Evolutionary conservation across 2,797 vertebrate species (phyloP), one percentile per base, ranked within the genome.

Genomic region (Takifugu rubripes): DNA sequence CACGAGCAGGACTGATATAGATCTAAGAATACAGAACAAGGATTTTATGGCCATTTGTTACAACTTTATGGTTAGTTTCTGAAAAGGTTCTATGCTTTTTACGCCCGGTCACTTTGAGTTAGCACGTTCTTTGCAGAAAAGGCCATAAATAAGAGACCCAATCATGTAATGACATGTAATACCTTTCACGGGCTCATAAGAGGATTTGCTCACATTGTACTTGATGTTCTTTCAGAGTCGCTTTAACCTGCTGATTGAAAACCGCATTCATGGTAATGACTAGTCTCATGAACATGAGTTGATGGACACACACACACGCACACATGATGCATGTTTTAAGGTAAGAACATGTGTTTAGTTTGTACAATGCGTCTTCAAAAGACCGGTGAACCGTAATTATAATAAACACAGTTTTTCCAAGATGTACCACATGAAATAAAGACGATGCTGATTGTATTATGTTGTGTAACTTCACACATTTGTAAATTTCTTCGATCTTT

Each of bases 11-110:
- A 40, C 36, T 14, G 36, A 40, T 14, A 14, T 14, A 40, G 36
- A 14, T 40, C 36, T 12, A 14, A 61, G 56, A 70, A 44, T 66
- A 58, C 58, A 65, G 75, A 27, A 54, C 49, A 72, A 51, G 52
- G 36, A 49, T 61, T 69, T 75, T 68, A 71, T 82, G 66, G 43
- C 56, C 42, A 50, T 61, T 46, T 40, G 36, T 14, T 14, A 12
- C 14, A 10, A 33, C 14, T 40, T 40, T 40, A 40, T 40, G 1
- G 3, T 40, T 40, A 40, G 12, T 40, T 40, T 40, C 36, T 40
- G 12, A 40, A 61, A 47, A 49, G 64, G 52, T 71, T 68, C 49
- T 6, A 48, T 69, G 51, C 70, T 81, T 73, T 79, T 72, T 61
- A 62, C 83, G 63, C 48, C 31, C 57, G 65, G 61, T 66, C 31